Base-by-base conservation (phyloP, 2,888 invertebrate species). In the Eilema griseolum region DNA sequence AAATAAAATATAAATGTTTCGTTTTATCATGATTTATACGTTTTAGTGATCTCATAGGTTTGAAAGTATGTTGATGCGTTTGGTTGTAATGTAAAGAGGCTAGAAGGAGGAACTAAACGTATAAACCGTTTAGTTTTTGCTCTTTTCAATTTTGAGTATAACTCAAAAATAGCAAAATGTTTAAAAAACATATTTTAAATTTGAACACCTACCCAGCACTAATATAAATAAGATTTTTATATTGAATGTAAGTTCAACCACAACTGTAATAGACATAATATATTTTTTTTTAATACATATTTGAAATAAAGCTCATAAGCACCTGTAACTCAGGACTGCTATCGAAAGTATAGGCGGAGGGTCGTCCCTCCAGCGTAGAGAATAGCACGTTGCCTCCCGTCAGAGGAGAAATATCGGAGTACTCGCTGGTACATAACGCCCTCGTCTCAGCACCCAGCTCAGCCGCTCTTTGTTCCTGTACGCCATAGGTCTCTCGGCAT, bases 351-450 rank as follows among this genome's bases (percentile, higher is more conserved):
- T 97, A 98, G 20, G 99, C 98, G 10, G 98, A 98, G 0, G 99
- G 99, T 79, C 99, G 95, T 61, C 99, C 99, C 90, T 99, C 99
- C 3, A 99, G 95, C 0, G 99, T 99, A 16, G 99, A 98, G 93
- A 99, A 99, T 12, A 98, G 98, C 10, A 99, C 98, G 87, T 98
- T 98, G 24, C 99, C 99, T 23, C 98, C 99, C 3, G 98, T 97
- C 73, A 99, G 93, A 0, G 99, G 99, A 0, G 99, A 99, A 80
- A 99, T 99, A 87, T 99, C 99, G 7, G 99, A 99, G 93, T 98
- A 99, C 88, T 99, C 99, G 75, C 98, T 98, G n/a, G 98, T 99
- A 89, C 99, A 99, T n/a, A 99, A 96, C 0, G 99, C 99, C 73
- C 98, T 96, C 0, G 98, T 98, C 90, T 99, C 99, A 37, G 97